These are phyloP conservation scores for Apis cerana DNA, from an alignment of 1,140 invertebrate species.

Conservation along the genomic window DNA sequence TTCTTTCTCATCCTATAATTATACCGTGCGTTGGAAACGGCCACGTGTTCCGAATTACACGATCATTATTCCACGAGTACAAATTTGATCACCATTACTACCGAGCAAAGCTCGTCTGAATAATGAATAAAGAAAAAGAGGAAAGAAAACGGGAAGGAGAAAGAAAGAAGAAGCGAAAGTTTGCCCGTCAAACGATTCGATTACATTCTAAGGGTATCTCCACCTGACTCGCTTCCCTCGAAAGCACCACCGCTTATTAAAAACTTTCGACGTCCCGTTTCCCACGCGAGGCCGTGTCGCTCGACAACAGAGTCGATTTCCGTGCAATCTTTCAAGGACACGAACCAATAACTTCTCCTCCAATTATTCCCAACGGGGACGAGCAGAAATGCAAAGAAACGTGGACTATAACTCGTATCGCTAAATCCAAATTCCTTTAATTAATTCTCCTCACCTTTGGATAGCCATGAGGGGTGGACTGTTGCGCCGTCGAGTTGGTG, in stretches of 20 bases:
- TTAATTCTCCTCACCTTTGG: slow-evolving; percentile 76
- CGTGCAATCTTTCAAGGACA: background rate
- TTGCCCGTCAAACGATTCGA: background rate
- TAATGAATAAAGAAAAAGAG: background rate
- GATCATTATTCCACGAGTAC: background rate
- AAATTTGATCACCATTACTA: too few species aligned
- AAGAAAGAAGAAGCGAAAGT: background rate
- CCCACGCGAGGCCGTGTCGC: background rate
- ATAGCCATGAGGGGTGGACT: slow-evolving; percentile 73
- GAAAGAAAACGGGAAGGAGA: too few species aligned
- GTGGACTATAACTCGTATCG: too few species aligned
- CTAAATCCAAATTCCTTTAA: too few species aligned
- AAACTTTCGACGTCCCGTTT: slow-evolving; percentile 5
- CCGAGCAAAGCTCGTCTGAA: background rate
- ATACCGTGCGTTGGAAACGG: background rate
- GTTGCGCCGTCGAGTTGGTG: slow-evolving; percentile 72
- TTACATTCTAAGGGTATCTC: background rate
- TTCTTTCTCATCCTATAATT: background rate
- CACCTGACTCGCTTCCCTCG: background rate
- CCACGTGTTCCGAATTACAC: background rate
- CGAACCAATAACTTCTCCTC: too few species aligned
- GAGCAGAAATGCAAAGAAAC: too few species aligned
- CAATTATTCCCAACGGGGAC: too few species aligned
- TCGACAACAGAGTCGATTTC: too few species aligned
- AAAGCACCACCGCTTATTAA: slow-evolving; percentile 7